These are phyloP conservation scores for Ctenodactylus gundi DNA, from an alignment of 2,113 vertebrate species.

Conservation along the genomic window DNA sequence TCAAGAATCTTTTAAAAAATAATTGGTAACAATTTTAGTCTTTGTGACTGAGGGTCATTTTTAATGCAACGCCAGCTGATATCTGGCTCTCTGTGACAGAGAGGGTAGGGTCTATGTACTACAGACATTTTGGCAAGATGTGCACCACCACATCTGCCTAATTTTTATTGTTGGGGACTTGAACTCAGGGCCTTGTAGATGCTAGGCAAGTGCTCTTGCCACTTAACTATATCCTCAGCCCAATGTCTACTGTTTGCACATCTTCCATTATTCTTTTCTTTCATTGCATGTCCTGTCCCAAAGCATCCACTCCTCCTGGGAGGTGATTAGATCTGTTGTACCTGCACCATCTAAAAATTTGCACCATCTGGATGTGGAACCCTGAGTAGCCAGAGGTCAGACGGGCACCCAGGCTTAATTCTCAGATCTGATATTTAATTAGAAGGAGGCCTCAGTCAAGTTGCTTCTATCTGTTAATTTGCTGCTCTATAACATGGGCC, in stretches of 20 bases:
- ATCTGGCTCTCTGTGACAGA: not conserved
- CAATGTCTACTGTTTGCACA: not conserved
- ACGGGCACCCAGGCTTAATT: not conserved
- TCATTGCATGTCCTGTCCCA: not conserved
- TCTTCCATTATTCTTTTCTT: not conserved
- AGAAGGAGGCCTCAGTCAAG: not conserved
- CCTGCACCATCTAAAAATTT: not conserved
- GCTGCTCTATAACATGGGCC: not conserved
- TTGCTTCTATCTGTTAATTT: not conserved
- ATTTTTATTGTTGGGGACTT: too few relatives aligned
- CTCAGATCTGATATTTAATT: not conserved
- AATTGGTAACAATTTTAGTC: not conserved
- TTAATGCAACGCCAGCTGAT: not conserved
- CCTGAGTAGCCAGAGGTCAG: not conserved
- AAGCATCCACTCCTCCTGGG: not conserved
- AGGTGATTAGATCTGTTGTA: not conserved
- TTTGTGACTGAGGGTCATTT: not conserved
- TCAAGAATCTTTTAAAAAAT: not conserved
- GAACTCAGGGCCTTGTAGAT: too few relatives aligned
- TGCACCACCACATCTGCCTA: too few relatives aligned
- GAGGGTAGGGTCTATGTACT: fast-evolving
- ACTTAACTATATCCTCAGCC: too few relatives aligned
- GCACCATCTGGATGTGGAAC: not conserved
- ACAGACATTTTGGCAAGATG: not conserved
- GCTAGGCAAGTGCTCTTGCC: too few relatives aligned